Base-by-base conservation (phyloP, 2,888 invertebrate species). In the Ischnus inquisitorius region DNA sequence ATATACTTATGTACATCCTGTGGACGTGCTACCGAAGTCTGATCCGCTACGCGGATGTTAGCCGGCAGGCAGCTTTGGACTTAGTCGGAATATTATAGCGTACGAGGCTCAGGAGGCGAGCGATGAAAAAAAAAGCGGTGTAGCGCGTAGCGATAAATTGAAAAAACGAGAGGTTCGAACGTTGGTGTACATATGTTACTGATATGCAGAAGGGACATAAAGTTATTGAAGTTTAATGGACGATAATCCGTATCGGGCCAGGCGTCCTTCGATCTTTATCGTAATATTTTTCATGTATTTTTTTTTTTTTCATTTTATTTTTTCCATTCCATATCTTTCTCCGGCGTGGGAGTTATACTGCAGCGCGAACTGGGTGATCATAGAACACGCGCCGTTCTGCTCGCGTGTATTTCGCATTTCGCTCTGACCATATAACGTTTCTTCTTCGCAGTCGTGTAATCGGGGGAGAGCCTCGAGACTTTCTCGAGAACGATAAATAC, bases 71-170 rank as follows among this genome's bases (percentile, higher is more conserved):
- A 77, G 77, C 82, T 67, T 68, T 69, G 82, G 86, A 87, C 83
- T 88, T 83, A 86, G 85, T 64, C 75, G 69, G 86, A 65, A 82
- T 60, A 76, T 80, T 78, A 85, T 25, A 16, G 41, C 28, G 34
- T 34, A 10, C 14, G 25, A 1, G 19, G 1, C 22, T 41, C 22
- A 48, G 43, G 43, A 34, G 43, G 64, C 41, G 43, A 76, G 19
- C 34, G 60, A 74, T 71, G 78, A 77, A 43, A 48, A 74, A 79
- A 80, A 71, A 60, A 79, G 19, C 6, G 5, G 34, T n/a, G 8
- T 54, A n/a, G 14, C 69, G 74, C 16, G 39, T 64, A 22, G 39
- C 57, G 67, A 76, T 76, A 76, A 80, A 80, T 77, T 67, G 75
- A 67, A 77, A 46, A 39, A 76, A 68, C 22, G 25, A 69, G 41